Conservation (phyloP, 2,113 vertebrate species). For the Hydrolagus affinis region DNA sequence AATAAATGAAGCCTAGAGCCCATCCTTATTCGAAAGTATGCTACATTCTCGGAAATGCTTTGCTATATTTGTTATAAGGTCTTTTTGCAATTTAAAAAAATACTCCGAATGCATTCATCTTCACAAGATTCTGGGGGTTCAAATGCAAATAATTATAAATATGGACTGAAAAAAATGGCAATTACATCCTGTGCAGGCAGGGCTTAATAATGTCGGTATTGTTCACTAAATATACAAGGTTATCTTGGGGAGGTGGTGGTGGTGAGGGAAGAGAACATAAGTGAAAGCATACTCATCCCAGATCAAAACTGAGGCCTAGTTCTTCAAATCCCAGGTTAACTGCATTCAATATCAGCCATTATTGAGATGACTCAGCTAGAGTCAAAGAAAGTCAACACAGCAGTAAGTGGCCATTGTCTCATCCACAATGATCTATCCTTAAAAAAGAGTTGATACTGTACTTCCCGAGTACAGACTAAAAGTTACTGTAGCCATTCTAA, state of each 20-base stretch:
- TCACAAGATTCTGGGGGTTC: not conserved
- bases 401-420: not conserved
- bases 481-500: not conserved
- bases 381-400: not conserved
- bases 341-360: constrained; percentile 14
- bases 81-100: too few species aligned
- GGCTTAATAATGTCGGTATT: not conserved
- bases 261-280: not conserved
- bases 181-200: not conserved
- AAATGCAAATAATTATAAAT: not conserved
- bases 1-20: not conserved
- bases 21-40: too few species aligned
- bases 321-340: constrained; percentile 2
- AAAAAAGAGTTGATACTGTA: not conserved
- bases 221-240: not conserved
- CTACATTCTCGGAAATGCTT: not conserved
- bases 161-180: not conserved
- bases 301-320: constrained; percentile 6
- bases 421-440: not conserved
- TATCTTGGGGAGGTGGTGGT: not conserved
- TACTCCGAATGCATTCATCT: not conserved
- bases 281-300: not conserved
- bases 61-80: not conserved
- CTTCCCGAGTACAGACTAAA: not conserved
- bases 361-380: constrained; percentile 18